Percentiles rank a stretch among this genome's conserved stretches.
Conservation (phyloP, 2,888 invertebrate species). For the Hymenopus coronatus region DNA sequence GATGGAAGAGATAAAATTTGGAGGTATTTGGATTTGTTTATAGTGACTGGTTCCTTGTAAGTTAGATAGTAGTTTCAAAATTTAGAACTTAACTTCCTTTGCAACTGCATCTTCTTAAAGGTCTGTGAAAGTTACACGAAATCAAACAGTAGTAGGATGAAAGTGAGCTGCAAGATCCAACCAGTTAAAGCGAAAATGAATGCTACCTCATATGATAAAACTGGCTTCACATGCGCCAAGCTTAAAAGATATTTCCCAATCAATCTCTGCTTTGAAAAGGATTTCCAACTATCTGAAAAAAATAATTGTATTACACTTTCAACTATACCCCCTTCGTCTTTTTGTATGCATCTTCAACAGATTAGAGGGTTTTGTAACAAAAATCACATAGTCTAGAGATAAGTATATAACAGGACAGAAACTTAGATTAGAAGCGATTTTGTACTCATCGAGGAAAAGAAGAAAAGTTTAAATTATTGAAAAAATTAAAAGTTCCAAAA, state of each 20-base stretch:
- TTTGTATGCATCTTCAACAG: neutral
- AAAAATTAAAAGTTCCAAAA: neutral
- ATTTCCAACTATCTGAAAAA: neutral
- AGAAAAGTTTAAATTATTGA: neutral
- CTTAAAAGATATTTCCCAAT: neutral
- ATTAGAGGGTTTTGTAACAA: neutral
- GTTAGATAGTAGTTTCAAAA: no score
- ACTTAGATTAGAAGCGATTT: neutral
- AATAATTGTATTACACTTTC: neutral
- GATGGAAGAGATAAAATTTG: no score
- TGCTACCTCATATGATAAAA: neutral
- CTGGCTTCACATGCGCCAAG: neutral
- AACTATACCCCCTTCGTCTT: neutral
- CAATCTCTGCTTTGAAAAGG: neutral
- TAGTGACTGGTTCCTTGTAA: no score
- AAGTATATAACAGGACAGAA: neutral
- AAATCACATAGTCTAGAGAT: neutral
- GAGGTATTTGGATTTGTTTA: no score
- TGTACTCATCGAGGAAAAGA: neutral
- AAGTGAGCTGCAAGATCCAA: no score
- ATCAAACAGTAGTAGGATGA: no score
- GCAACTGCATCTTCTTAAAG: no score
- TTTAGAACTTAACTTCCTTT: no score
- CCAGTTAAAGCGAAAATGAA: no score
- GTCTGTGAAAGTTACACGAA: no score